Base-by-base conservation (phyloP, 2,113 vertebrate genomes). In the Bostrychus sinensis region DNA sequence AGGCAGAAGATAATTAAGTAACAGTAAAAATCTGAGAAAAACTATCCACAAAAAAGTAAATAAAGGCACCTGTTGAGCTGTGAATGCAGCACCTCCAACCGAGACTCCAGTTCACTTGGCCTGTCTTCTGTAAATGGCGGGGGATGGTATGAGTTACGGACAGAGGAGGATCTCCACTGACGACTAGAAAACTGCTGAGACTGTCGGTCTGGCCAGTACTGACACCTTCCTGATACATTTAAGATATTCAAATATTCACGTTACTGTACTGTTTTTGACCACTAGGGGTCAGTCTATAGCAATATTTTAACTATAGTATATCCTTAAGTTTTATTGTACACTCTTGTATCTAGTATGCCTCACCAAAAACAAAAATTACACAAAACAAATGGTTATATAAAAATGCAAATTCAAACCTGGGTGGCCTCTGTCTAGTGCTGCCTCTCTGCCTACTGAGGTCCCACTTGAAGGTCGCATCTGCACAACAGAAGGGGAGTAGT, bases 11-110 rank as follows among this genome's bases (percentile, higher is more conserved):
- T 10, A 22, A 28, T 42, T 10, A 1, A 16, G 4, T 57, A 5
- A 20, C 2, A 16, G 6, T 36, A 13, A 36, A 36, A 22, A 7
- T 10, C 28, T 48, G 8, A 20, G 16, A 43, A 20, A 0, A 17
- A 23, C 5, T 13, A 22, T 25, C 3, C 41, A 16, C 4, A 51
- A 34, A 53, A n/a, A 51, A 12, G 30, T 20, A 3, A 23, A 26
- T 32, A 17, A 17, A 38, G 85, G 60, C 70, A 97, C 97, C 96
- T 97, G 90, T 92, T 94, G 43, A 99, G 91, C 81, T 99, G 97
- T n/a, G 89, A 92, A 72, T 98, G 95, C 64, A 99, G 90, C 61
- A 94, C 85, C 72, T 98, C 94, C 30, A 99, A 91, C 62, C 93
- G 93, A 61, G 92, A 91, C 71, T 95, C 94, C 0, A 99, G 92